Conservation (phyloP, 2,113 vertebrate genomes). For the Raja brachyura region DNA sequence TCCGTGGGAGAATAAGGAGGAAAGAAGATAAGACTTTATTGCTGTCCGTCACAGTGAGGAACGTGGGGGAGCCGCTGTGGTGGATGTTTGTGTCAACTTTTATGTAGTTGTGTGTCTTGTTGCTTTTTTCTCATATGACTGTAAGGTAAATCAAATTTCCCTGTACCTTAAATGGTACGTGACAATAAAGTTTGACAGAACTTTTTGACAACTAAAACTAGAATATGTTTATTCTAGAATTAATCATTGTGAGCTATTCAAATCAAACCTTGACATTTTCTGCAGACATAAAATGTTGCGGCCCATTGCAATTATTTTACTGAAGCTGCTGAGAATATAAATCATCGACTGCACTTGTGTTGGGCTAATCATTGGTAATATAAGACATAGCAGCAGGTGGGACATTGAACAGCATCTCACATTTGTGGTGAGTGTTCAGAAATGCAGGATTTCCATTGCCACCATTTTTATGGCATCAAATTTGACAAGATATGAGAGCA, state of each 20-base stretch:
- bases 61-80: too few relatives aligned
- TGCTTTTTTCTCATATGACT: too few relatives aligned
- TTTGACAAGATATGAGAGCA: background rate
- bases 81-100: too few relatives aligned
- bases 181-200: background rate
- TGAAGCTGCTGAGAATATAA: background rate
- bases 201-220: background rate
- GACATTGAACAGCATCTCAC: background rate
- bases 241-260: background rate
- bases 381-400: background rate
- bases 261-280: background rate
- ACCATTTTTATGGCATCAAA: background rate
- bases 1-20: too few relatives aligned
- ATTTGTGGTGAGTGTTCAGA: background rate
- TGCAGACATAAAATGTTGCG: background rate
- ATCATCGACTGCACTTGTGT: background rate
- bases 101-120: too few relatives aligned
- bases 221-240: background rate
- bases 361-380: background rate
- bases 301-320: background rate
- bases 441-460: background rate
- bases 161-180: too few relatives aligned
- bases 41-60: too few relatives aligned
- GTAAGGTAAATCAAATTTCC: too few relatives aligned
- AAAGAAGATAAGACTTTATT: too few relatives aligned